Evolutionary conservation across 1,140 invertebrate species (phyloP), one percentile per base, ranked within the genome.

Genomic region (Hylyphantes graminicola): DNA sequence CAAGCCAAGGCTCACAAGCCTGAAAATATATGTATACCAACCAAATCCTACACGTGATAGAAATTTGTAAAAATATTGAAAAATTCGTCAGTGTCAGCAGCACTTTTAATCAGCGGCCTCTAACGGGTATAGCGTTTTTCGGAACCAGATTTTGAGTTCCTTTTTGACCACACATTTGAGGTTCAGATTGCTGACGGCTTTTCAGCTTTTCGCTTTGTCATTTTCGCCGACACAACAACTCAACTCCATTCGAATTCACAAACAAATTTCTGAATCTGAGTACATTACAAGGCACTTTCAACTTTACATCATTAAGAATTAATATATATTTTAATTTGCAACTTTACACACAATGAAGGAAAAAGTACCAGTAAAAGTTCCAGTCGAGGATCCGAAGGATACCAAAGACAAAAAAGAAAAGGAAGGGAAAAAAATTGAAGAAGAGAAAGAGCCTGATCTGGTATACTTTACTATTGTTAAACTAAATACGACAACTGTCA

Each of bases 391-490:
- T 61, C 78, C 78, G 7, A 80, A 79, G n/a, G 83, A 83, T 12
- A 72, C 21, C 50, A 74, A 85, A 50, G 75, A 86, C 9, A 59
- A 63, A n/a, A 78, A 78, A 19, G 76, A 78, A 67, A 78, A 78
- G 61, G 67, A 78, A 55, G 67, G 53, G 51, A 70, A 48, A 35
- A 87, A 87, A 64, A 63, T 67, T 53, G 83, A 86, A 82, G 86
- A 87, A 5, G 57, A 84, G n/a, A 86, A 86, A 78, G 86, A 86
- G 10, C 80, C 83, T 15, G 86, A 87, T 67, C 57, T 87, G 78
- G 86, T 87, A 85, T 55, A 15, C 51, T 72, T 53, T 12, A 50
- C 17, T 55, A 35, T 54, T 19, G 17, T 21, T n/a, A 48, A 48
- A 51, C 12, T 57, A 50, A n/a, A 13, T 21, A 17, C 48, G 12